Evolutionary conservation across 2,113 vertebrate species (phyloP), one percentile per base, ranked within the genome.

Genomic region (Phodopus roborovskii): DNA sequence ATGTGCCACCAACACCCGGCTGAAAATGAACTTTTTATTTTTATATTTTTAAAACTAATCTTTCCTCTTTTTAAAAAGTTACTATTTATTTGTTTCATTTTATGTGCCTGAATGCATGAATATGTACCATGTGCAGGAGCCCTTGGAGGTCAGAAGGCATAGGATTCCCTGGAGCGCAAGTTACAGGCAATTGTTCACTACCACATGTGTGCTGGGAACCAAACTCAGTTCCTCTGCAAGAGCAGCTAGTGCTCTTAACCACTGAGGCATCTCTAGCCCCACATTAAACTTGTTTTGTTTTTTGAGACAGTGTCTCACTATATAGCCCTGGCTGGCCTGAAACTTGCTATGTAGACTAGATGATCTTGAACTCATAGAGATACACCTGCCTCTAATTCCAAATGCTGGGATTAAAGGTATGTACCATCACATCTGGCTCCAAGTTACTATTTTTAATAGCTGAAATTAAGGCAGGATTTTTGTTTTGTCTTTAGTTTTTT

Each of bases 361-460:
- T 66, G 39, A 28, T 62, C 62, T 85, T 12, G 16, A 85, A 85
- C 17, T 64, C 58, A 53, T 50, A 83, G 13, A 83, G 81, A 77
- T 28, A 16, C 24, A 48, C 42, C 39, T 66, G 60, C 28, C 10
- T 85, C 62, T 58, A 82, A 60, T 85, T 28, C 10, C 10, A 2
- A 66, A 5, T 85, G 28, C 83, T 85, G 60, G 16, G 28, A 45
- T 85, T 64, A 66, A 64, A 66, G 16, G 26, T 33, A 19, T 85
- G n/a, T 9, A 30, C 82, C 60, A 64, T 39, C 8, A 64, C 39
- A 64, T 15, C 82, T 20, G n/a, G 58, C 39, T 28, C 81, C n/a
- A 62, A 77, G 30, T 42, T 84, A 42, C 19, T 24, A 58, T 56
- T 50, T 86, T 92, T 39, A 88, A 92, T 96, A 95, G 36, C 75